Evolutionary conservation across 2,888 invertebrate species (phyloP).

Genomic region (Rhagonycha fulva): DNA sequence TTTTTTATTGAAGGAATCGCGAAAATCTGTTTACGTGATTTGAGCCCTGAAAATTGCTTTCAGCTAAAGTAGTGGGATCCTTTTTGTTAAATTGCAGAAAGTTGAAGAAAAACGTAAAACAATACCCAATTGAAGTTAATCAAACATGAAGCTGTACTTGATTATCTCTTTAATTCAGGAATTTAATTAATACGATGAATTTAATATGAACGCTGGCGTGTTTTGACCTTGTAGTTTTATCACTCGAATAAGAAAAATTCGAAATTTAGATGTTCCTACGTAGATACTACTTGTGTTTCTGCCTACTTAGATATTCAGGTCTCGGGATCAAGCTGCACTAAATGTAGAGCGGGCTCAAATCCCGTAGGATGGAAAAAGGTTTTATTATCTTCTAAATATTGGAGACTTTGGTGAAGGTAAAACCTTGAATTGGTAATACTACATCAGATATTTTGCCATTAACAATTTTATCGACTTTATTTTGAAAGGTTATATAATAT

Average conservation of each 20-base stretch:
- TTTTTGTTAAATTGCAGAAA: neutral
- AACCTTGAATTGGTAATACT: neutral
- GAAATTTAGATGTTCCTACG: conserved; percentile 17
- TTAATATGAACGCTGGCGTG: neutral
- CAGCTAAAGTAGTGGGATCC: neutral
- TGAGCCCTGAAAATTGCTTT: neutral
- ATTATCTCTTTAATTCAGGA: neutral
- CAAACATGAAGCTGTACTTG: neutral
- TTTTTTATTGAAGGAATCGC: neutral
- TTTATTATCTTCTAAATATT: conserved; percentile 47
- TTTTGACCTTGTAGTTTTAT: neutral
- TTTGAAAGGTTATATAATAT: neutral
- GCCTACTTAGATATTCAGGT: conserved; percentile 39
- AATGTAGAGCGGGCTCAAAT: conserved; percentile 38
- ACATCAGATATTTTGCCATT: neutral
- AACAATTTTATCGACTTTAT: neutral
- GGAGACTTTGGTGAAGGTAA: conserved; percentile 33
- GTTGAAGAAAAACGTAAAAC: neutral
- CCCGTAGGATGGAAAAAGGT: conserved; percentile 40
- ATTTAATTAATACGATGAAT: neutral
- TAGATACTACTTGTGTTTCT: conserved; percentile 6
- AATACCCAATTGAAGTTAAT: neutral
- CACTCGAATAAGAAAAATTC: conserved; percentile 15
- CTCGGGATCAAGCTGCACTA: conserved; percentile 38
- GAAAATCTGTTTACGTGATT: neutral